Conservation (phyloP, 1,140 invertebrate species). For the Teleopsis dalmanni region DNA sequence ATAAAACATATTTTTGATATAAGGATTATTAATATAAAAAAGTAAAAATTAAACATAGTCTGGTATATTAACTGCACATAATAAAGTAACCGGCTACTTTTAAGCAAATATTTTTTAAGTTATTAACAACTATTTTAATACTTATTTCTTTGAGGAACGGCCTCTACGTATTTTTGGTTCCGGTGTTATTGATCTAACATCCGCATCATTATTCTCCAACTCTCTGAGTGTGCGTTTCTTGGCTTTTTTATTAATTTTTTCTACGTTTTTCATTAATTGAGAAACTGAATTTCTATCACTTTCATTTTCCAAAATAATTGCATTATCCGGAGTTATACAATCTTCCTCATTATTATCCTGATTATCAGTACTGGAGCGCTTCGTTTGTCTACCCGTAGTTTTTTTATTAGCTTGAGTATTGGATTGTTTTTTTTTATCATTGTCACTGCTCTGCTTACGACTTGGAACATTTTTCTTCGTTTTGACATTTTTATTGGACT, state of each 20-base stretch:
- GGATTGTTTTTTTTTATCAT: no score
- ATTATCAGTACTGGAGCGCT: no score
- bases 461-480: neutral
- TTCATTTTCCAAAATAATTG: slow-evolving; percentile 12
- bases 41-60: no score
- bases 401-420: neutral
- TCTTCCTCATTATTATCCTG: slow-evolving; percentile 3
- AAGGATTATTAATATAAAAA: no score
- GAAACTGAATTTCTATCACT: slow-evolving; percentile 11
- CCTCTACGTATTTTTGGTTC: slow-evolving; percentile 20
- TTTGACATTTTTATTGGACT: slow-evolving; percentile 3
- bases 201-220: neutral
- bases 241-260: slow-evolving; percentile 11
- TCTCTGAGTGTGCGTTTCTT: slow-evolving; percentile 11
- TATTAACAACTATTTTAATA: no score
- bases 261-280: slow-evolving; percentile 12
- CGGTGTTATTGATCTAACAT: neutral
- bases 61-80: no score
- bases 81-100: no score
- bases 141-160: slow-evolving; percentile 17
- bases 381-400: neutral
- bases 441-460: neutral
- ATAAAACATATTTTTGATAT: no score
- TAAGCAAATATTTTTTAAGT: no score
- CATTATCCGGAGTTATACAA: slow-evolving; percentile 4